These are phyloP conservation scores for Leptinotarsa defecta DNA, from an alignment of 1,140 invertebrate genomes.

Conservation along the genomic window DNA sequence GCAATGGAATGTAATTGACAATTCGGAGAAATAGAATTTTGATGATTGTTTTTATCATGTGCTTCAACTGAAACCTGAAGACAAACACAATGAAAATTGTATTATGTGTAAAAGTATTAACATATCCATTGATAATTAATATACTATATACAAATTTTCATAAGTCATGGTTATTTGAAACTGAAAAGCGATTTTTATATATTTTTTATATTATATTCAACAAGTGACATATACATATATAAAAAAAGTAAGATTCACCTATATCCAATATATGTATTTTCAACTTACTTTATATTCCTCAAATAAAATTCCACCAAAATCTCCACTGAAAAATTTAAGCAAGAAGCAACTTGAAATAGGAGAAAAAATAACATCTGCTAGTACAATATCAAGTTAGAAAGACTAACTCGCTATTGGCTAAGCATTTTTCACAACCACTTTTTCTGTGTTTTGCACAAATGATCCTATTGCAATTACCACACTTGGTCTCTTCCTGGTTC, in stretches of 20 bases:
- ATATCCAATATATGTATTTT: background rate
- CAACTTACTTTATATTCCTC: background rate
- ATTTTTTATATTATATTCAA: too few relatives aligned
- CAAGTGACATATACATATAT: too few relatives aligned
- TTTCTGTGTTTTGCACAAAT: constrained; percentile 18
- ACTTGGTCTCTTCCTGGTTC: background rate
- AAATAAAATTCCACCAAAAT: background rate
- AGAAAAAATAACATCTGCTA: too few relatives aligned
- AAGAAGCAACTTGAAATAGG: too few relatives aligned
- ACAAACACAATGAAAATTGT: background rate
- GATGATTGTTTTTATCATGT: too few relatives aligned
- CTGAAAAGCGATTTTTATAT: too few relatives aligned
- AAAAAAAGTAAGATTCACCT: too few relatives aligned
- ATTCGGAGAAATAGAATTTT: too few relatives aligned
- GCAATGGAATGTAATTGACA: too few relatives aligned
- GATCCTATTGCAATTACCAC: constrained; percentile 17
- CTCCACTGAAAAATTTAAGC: background rate
- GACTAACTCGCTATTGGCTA: constrained; percentile 9
- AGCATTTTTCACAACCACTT: constrained; percentile 15
- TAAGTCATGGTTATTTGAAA: too few relatives aligned
- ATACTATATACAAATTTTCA: too few relatives aligned
- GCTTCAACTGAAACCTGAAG: too few relatives aligned
- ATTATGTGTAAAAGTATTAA: background rate
- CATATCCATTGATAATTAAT: background rate
- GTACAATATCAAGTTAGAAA: constrained; percentile 6